phyloP scores from a whole-genome alignment of 2,113 vertebrate genomes.

The Sylvietta virens region DNA sequence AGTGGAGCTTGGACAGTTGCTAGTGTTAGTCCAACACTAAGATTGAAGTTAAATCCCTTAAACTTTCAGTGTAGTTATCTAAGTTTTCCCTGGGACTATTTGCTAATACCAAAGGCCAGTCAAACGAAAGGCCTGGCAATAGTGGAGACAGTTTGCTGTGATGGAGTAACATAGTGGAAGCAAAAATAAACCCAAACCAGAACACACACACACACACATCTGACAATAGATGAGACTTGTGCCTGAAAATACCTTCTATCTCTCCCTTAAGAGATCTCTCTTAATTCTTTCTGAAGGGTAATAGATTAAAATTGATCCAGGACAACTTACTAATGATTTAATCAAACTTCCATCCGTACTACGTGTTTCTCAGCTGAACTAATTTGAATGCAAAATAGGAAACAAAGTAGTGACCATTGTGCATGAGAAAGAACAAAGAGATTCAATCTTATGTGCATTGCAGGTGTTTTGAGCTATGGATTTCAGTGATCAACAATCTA shows the following conservation, averaged over 20 bases:
- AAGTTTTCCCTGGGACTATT: not conserved
- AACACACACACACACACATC: not conserved
- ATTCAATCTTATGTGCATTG: constrained; percentile 41
- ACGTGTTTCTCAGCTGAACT: constrained; percentile 7
- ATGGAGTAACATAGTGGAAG: not conserved
- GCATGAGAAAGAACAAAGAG: not conserved
- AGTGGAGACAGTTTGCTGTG: not conserved
- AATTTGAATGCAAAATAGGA: constrained; percentile 6
- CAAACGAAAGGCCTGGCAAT: not conserved
- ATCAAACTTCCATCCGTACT: not conserved
- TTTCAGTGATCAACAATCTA: constrained; percentile 50
- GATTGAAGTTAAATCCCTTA: not conserved
- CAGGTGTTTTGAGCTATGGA: constrained; percentile 47
- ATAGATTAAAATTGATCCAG: constrained; percentile 10
- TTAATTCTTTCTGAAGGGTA: not conserved
- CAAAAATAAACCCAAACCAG: not conserved
- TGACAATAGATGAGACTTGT: not conserved
- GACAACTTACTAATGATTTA: not conserved
- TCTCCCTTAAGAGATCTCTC: not conserved
- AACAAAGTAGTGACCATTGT: not conserved
- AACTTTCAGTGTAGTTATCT: not conserved
- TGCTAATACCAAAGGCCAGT: not conserved
- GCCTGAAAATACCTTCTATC: not conserved
- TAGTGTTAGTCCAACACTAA: not conserved
- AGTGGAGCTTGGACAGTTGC: not conserved